phyloP scores from a whole-genome alignment of 1,140 invertebrate species.

The Leptinotarsa texana region DNA sequence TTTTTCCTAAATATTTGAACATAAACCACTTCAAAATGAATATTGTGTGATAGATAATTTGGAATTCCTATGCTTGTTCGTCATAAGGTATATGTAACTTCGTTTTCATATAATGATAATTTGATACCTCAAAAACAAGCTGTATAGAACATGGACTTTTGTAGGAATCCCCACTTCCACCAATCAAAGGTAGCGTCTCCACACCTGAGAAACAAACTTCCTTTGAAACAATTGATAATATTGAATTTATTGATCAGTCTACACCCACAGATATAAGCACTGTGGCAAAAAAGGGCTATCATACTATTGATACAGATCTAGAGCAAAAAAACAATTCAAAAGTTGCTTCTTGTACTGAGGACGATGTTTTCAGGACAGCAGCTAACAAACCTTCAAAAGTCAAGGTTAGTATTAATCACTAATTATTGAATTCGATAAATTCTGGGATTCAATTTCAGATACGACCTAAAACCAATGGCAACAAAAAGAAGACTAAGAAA shows the following conservation, averaged over 20 bases:
- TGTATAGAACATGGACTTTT: neutral
- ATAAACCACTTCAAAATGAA: no score
- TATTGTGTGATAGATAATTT: no score
- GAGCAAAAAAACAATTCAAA: conserved; percentile 28
- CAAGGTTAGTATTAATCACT: conserved; percentile 36
- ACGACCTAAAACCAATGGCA: conserved; percentile 25
- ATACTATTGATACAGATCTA: conserved; percentile 41
- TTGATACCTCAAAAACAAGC: no score
- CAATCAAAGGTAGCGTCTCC: conserved; percentile 21
- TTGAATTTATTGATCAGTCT: conserved; percentile 52
- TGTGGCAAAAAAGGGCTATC: conserved; percentile 43
- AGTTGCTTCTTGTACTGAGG: conserved; percentile 29
- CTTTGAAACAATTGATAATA: conserved; percentile 47
- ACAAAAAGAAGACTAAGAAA: conserved; percentile 46
- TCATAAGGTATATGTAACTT: no score
- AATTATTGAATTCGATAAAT: neutral
- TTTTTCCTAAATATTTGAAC: no score
- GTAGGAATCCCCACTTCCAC: conserved; percentile 18
- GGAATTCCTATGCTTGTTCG: no score
- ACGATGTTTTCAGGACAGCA: conserved; percentile 38
- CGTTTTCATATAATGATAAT: no score
- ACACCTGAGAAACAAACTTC: conserved; percentile 20
- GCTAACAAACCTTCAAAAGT: conserved; percentile 33
- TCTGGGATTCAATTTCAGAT: neutral
- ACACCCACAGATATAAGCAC: conserved; percentile 37